A percentile compares a stretch with the other conserved stretches of the same genome.
phyloP scores from a whole-genome alignment of 2,797 vertebrate genomes.

The Nyctalus aviator region DNA sequence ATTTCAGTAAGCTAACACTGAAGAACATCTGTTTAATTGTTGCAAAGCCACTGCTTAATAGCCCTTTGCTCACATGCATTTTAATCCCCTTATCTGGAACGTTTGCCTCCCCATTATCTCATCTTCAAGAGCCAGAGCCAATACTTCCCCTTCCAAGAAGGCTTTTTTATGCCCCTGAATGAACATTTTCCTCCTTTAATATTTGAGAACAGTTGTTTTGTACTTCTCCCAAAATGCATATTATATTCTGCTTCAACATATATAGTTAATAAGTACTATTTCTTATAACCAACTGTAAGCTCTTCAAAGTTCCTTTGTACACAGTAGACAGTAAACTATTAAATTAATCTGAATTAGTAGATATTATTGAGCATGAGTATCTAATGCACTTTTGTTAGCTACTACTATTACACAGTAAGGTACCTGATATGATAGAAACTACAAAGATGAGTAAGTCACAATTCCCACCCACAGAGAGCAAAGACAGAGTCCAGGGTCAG shows the following conservation, averaged over 20 bases:
- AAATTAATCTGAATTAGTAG: background rate
- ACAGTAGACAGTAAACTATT: conserved; percentile 18
- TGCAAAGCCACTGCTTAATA: conserved; percentile 19
- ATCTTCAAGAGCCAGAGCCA: background rate
- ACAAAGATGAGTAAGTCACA: background rate
- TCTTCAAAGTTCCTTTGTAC: background rate
- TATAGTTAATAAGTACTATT: conserved; percentile 22
- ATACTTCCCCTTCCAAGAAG: background rate
- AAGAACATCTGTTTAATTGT: conserved; percentile 33
- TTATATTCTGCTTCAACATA: background rate
- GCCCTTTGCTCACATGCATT: conserved; percentile 8
- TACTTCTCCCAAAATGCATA: conserved; percentile 11
- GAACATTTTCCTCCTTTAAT: background rate
- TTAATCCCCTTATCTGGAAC: background rate
- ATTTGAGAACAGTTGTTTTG: background rate
- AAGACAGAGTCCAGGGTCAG: background rate
- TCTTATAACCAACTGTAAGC: background rate
- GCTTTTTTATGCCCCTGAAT: background rate
- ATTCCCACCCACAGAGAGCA: background rate
- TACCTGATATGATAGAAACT: background rate
- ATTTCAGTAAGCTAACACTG: conserved; percentile 17
- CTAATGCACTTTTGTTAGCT: background rate
- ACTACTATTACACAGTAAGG: background rate
- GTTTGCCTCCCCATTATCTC: background rate
- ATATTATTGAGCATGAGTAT: background rate